Percentiles rank a stretch among this genome's conserved stretches.
phyloP scores from a whole-genome alignment of 2,797 vertebrate genomes.

The Danio jaintianensis region DNA sequence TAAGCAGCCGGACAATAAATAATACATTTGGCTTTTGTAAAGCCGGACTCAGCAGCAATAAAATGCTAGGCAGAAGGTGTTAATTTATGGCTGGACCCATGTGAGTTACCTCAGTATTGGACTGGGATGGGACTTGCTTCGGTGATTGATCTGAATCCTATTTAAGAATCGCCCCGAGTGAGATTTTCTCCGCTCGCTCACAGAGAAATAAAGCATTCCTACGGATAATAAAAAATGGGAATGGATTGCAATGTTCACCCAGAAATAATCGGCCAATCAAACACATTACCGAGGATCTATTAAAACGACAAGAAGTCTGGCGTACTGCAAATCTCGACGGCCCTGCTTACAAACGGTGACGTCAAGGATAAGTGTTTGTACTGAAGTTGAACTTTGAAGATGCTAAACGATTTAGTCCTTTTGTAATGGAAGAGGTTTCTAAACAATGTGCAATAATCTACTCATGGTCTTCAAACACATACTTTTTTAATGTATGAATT shows the following conservation, averaged over 20 bases:
- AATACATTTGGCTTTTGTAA: slow-evolving; percentile 33
- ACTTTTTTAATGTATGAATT: too few species aligned
- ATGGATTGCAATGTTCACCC: slow-evolving; percentile 73
- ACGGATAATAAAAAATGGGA: slow-evolving; percentile 69
- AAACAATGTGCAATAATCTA: neutral
- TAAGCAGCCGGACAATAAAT: slow-evolving; percentile 27
- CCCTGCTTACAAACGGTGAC: neutral
- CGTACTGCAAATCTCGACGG: neutral
- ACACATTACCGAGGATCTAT: slow-evolving; percentile 71
- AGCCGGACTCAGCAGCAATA: slow-evolving; percentile 36
- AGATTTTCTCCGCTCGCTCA: neutral
- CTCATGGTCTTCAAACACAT: neutral
- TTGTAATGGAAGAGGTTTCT: neutral
- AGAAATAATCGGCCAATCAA: slow-evolving; percentile 74
- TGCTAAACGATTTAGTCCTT: neutral
- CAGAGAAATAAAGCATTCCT: slow-evolving; percentile 65
- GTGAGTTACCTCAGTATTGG: slow-evolving; percentile 28
- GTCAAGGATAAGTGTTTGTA: neutral
- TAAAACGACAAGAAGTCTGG: slow-evolving; percentile 67
- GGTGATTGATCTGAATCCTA: slow-evolving; percentile 42
- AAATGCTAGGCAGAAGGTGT: slow-evolving; percentile 35
- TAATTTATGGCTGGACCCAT: slow-evolving; percentile 44
- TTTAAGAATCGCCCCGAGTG: slow-evolving; percentile 9
- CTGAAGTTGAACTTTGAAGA: neutral
- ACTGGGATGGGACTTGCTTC: slow-evolving; percentile 19